These are phyloP conservation scores for Leptinotarsa texana DNA, from an alignment of 1,140 invertebrate genomes.

Conservation along the genomic window DNA sequence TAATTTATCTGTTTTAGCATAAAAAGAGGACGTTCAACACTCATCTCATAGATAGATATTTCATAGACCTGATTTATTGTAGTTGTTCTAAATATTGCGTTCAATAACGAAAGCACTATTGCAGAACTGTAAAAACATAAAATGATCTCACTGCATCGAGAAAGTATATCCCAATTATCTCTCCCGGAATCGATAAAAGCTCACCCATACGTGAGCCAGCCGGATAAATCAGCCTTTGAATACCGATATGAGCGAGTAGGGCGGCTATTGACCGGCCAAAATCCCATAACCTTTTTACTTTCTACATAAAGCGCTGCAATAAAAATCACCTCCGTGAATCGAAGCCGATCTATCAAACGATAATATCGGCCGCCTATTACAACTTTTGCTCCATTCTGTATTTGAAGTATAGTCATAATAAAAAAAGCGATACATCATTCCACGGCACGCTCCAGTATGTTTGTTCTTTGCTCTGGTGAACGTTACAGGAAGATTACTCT, in stretches of 20 bases:
- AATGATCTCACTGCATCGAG: background rate
- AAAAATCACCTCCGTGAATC: conserved; percentile 53
- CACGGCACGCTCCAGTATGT: conserved; percentile 24
- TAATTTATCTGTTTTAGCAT: too few species aligned
- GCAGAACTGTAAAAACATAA: too few species aligned
- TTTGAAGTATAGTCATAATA: conserved; percentile 42
- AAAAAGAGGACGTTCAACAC: too few species aligned
- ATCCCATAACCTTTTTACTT: conserved; percentile 50
- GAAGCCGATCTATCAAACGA: conserved; percentile 50
- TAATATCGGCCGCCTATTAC: conserved; percentile 47
- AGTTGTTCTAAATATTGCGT: too few species aligned
- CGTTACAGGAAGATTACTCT: background rate
- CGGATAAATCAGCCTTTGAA: conserved; percentile 36
- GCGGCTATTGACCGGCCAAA: conserved; percentile 42
- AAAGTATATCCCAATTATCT: conserved; percentile 12
- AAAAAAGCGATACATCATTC: conserved; percentile 45
- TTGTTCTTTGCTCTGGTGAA: conserved; percentile 1
- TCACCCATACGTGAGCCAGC: conserved; percentile 7
- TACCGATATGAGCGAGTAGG: conserved; percentile 40
- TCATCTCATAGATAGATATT: too few species aligned
- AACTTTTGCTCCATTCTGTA: conserved; percentile 36
- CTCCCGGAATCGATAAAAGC: background rate
- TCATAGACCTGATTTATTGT: too few species aligned
- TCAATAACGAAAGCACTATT: too few species aligned
- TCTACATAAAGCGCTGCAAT: conserved; percentile 49